Evolutionary conservation across 1,140 invertebrate species (phyloP), one percentile per base, ranked within the genome.

Genomic region (Euglossa dilemma): DNA sequence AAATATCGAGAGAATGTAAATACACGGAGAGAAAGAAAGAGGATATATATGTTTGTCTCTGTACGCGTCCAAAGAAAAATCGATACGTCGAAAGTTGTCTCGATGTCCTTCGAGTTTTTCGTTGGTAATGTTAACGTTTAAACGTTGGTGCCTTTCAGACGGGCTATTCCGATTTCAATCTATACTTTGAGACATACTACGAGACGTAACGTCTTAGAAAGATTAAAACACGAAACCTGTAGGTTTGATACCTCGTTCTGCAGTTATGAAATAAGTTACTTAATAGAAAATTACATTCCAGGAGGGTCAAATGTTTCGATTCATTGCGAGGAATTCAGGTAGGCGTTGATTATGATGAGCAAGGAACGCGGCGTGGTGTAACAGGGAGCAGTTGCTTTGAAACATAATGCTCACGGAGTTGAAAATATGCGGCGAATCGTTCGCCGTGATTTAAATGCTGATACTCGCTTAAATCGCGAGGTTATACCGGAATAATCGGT

Each of bases 311-410:
- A 74, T 23, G 71, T 45, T 59, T 59, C 71, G 56, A 59, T 45
- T 59, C 71, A 45, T 74, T 43, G 16, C 18, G 20, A 43, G 43
- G 54, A 45, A 74, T 74, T 43, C 23, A 59, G 25, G 71, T 74
- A 56, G 71, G 71, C 71, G 71, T 74, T 25, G 71, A 59, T 59
- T 61, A 61, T 59, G 71, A 74, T 12, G 71, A 59, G 36, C 23
- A 57, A 57, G 71, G n/a, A 57, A 36, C 56, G 20, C 12, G 54
- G 20, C 25, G 12, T 5, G 11, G 36, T 12, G 57, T 45, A 47
- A 74, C 43, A 8, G 36, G 20, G 16, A 36, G 54, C 54, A 11
- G n/a, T 59, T 61, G 23, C 56, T 57, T 11, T 45, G 43, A 74
- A 74, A 45, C n/a, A 11, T 45, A 4, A 9, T 25, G 56, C 14